Percentiles rank a stretch among this genome's conserved stretches.
Conservation (phyloP, 1,140 invertebrate genomes). For the Callitettix versicolor region DNA sequence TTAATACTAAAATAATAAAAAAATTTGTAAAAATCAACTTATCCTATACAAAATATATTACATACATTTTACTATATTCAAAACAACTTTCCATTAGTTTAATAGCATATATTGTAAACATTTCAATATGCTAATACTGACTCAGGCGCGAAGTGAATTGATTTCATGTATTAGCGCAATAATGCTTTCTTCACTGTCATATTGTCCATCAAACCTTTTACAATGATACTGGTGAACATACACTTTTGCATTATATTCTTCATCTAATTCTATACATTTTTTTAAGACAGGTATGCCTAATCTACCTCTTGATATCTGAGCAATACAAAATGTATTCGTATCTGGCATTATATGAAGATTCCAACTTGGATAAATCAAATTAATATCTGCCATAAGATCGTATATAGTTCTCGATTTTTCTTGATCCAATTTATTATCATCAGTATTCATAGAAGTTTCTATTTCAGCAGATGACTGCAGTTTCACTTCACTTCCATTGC, state of each 20-base stretch:
- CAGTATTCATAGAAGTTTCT: no score
- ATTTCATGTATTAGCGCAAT: conserved; percentile 16
- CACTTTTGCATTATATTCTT: conserved; percentile 19
- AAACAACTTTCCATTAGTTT: no score
- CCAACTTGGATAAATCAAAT: conserved; percentile 16
- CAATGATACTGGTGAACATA: conserved; percentile 20
- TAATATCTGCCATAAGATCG: conserved; percentile 18
- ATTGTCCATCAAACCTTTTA: conserved; percentile 19
- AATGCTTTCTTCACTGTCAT: conserved; percentile 19
- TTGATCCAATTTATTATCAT: neutral
- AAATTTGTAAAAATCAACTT: no score
- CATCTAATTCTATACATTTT: conserved; percentile 21
- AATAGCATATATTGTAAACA: no score
- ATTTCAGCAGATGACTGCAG: no score
- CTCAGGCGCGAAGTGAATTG: conserved; percentile 13
- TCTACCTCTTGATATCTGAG: conserved; percentile 16
- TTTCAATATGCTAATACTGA: no score
- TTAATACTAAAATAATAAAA: no score
- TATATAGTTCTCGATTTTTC: conserved; percentile 15
- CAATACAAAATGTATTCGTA: conserved; percentile 19
- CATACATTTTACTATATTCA: no score
- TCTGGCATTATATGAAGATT: conserved; percentile 20
- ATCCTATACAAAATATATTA: no score
- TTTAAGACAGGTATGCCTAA: conserved; percentile 19
- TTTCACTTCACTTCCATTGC: no score